Percentiles rank a stretch among this genome's conserved stretches.
Conservation (phyloP, 1,140 invertebrate genomes). For the Trachymyrmex cornetzi region DNA sequence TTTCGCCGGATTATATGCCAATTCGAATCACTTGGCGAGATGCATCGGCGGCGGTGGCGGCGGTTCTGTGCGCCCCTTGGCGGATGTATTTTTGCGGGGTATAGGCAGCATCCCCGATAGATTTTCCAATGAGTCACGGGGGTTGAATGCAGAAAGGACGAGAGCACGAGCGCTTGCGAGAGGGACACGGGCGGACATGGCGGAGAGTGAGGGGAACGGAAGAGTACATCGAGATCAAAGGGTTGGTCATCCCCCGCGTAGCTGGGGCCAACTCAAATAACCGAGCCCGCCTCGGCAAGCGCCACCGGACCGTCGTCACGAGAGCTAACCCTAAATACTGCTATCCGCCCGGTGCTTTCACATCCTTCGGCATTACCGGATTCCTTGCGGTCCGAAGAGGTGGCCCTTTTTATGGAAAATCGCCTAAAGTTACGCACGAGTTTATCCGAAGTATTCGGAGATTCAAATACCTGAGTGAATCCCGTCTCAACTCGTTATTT, state of each 20-base stretch:
- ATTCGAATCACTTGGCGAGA: slow-evolving; percentile 66
- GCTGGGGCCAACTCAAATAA: slow-evolving; percentile 86
- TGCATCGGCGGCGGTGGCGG: slow-evolving; percentile 25
- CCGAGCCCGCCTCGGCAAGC: slow-evolving; percentile 83
- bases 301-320: slow-evolving; percentile 80
- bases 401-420: slow-evolving; percentile 61
- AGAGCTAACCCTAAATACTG: slow-evolving; percentile 85
- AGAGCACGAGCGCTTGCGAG: slow-evolving; percentile 55
- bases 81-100: slow-evolving; percentile 74
- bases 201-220: slow-evolving; percentile 66
- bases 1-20: slow-evolving; percentile 60
- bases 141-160: slow-evolving; percentile 76
- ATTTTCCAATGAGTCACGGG: slow-evolving; percentile 81
- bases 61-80: slow-evolving; percentile 44
- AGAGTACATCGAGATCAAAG: slow-evolving; percentile 84
- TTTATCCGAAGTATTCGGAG: slow-evolving; percentile 33
- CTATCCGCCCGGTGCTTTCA: slow-evolving; percentile 71
- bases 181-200: slow-evolving; percentile 77
- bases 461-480: slow-evolving; percentile 27
- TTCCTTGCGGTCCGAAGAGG: slow-evolving; percentile 74
- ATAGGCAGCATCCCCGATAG: slow-evolving; percentile 79
- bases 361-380: slow-evolving; percentile 76
- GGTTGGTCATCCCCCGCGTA: slow-evolving; percentile 82
- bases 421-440: slow-evolving; percentile 45
- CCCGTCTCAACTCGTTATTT: neutral